Evolutionary conservation across 2,113 vertebrate genomes (phyloP).

Genomic region (Lontra canadensis): DNA sequence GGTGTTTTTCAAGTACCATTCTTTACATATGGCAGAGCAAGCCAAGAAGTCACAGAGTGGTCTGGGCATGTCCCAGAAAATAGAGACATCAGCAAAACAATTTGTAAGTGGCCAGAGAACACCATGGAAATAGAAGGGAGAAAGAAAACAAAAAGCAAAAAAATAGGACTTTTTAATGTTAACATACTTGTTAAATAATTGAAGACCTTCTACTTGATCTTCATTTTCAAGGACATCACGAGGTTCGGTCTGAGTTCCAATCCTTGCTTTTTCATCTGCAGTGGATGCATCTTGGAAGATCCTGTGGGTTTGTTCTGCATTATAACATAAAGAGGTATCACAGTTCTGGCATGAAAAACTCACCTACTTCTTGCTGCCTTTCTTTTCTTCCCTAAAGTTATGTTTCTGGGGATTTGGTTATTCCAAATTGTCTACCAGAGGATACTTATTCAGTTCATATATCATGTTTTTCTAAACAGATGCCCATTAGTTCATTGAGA

Average conservation of each 20-base stretch:
- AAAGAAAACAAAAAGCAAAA: not conserved
- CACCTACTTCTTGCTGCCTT: not conserved
- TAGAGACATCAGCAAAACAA: not conserved
- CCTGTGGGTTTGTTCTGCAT: slow-evolving; percentile 72
- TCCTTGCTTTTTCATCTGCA: slow-evolving; percentile 54
- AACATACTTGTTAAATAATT: slow-evolving; percentile 80
- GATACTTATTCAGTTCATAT: not conserved
- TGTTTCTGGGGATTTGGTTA: not conserved
- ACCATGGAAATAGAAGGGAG: not conserved
- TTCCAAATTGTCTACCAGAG: not conserved
- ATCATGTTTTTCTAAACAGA: not conserved
- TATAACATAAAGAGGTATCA: slow-evolving; percentile 66
- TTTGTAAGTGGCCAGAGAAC: not conserved
- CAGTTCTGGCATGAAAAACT: not conserved
- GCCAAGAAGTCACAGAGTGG: not conserved
- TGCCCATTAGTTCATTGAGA: not conserved
- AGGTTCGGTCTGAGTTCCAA: slow-evolving; percentile 56
- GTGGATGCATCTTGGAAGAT: slow-evolving; percentile 22
- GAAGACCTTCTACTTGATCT: slow-evolving; percentile 76
- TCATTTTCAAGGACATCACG: slow-evolving; percentile 66
- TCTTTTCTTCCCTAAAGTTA: not conserved
- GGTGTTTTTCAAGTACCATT: not conserved
- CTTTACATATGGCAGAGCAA: not conserved
- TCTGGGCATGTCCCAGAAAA: not conserved
- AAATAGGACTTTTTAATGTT: not conserved